These are phyloP conservation scores for Callipepla californica DNA, from an alignment of 2,113 vertebrate genomes.

Conservation along the genomic window DNA sequence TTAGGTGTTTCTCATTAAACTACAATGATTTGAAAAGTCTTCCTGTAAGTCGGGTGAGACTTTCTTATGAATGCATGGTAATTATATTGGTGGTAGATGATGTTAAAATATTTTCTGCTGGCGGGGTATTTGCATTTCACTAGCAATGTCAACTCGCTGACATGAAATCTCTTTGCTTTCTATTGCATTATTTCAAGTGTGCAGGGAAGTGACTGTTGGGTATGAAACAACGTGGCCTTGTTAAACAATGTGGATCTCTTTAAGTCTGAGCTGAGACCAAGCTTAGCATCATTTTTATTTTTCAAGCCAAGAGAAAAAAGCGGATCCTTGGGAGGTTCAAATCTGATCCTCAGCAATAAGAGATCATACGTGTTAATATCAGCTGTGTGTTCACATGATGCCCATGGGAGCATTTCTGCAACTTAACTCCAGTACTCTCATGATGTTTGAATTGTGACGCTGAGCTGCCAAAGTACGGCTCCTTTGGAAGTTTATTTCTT, in stretches of 20 bases:
- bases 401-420: neutral
- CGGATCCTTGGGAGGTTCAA: neutral
- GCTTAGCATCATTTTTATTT: neutral
- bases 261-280: neutral
- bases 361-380: neutral
- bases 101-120: constrained; percentile 18
- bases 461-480: neutral
- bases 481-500: neutral
- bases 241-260: neutral
- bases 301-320: neutral
- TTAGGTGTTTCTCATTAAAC: constrained; percentile 38
- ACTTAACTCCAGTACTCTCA: neutral
- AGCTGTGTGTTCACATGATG: neutral
- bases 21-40: constrained; percentile 9
- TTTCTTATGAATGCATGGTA: constrained; percentile 18
- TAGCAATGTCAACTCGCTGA: neutral
- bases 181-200: neutral
- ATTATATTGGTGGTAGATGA: constrained; percentile 1
- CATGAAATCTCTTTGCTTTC: neutral
- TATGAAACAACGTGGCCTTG: neutral
- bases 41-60: constrained; percentile 24
- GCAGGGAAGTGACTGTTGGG: neutral
- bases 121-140: constrained; percentile 44
- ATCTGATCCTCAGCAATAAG: neutral
- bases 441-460: neutral